These are phyloP conservation scores for Pomacea maculata DNA, from an alignment of 1,140 invertebrate genomes.

Conservation along the genomic window DNA sequence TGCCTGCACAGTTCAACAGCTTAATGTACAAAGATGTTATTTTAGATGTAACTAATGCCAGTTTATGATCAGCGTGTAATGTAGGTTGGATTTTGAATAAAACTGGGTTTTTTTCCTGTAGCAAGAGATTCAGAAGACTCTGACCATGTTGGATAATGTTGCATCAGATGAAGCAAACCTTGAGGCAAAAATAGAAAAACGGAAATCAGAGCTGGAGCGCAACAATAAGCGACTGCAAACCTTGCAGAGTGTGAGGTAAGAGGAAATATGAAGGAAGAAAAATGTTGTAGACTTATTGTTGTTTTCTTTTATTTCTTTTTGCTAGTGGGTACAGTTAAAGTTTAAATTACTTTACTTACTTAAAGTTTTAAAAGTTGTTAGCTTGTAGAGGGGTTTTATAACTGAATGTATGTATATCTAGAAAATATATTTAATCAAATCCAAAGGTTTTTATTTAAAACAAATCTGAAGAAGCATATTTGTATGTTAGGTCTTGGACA, in stretches of 20 bases:
- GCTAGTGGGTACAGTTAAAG: not conserved
- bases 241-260: slow-evolving; percentile 88
- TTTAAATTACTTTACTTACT: not conserved
- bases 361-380: no score
- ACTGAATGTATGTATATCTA: no score
- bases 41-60: not conserved
- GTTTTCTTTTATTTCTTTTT: slow-evolving; percentile 1
- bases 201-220: slow-evolving; percentile 87
- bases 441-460: no score
- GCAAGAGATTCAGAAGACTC: slow-evolving; percentile 77
- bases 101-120: slow-evolving; percentile 40
- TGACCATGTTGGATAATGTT: slow-evolving; percentile 83
- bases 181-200: slow-evolving; percentile 91
- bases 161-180: slow-evolving; percentile 85
- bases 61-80: not conserved
- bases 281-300: not conserved
- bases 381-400: no score
- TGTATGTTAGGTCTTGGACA: no score
- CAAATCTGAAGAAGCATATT: no score
- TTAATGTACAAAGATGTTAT: not conserved
- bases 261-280: not conserved
- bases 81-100: not conserved
- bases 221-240: slow-evolving; percentile 90
- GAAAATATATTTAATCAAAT: no score
- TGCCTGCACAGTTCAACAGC: not conserved